Base-by-base conservation (phyloP, 1,140 invertebrate species). In the Temnothorax curvispinosus region DNA sequence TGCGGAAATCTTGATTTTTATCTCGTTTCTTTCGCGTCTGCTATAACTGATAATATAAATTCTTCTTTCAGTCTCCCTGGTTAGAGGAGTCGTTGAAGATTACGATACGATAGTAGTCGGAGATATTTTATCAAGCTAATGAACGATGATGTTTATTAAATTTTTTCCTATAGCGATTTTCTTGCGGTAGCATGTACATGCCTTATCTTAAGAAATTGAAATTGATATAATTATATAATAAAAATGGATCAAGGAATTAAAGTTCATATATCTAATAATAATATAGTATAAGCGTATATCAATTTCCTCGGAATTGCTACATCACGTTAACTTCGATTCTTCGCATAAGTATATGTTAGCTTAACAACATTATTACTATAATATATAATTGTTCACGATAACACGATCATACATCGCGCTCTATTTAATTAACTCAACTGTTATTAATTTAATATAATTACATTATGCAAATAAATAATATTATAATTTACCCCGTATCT, bases 61-160 rank as follows among this genome's bases (percentile, higher is more conserved):
- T 27, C 6, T 35, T 58, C 21, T 72, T 27, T 32, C 64, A 41
- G 2, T 32, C 0, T 44, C 3, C 3, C 3, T 15, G 44, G 2
- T 71, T 44, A 27, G 35, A 69, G 1, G 1, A 69, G 1, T 44
- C 35, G 13, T 65, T 44, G 38, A 58, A 15, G 21, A 71, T 56
- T 50, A 44, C n/a, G 15, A 58, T 71, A 54, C 41, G 13, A 69
- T 41, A n/a, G 1, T 27, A 27, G 5, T 3, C 13, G 1, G 13
- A 3, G 32, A 35, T 52, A 44, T 21, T 35, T 44, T 7, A 27
- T 78, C n/a, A 18, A 27, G 18, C 35, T 41, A 13, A 80, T 18
- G n/a, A 0, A 81, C 47, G 15, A 56, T 81, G 35, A 71, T 32
- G 47, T 44, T 81, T 5, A 81, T 71, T 44, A 27, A 74, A 58